Evolutionary conservation across 2,113 vertebrate genomes (phyloP).

Genomic region (Daboia siamensis): DNA sequence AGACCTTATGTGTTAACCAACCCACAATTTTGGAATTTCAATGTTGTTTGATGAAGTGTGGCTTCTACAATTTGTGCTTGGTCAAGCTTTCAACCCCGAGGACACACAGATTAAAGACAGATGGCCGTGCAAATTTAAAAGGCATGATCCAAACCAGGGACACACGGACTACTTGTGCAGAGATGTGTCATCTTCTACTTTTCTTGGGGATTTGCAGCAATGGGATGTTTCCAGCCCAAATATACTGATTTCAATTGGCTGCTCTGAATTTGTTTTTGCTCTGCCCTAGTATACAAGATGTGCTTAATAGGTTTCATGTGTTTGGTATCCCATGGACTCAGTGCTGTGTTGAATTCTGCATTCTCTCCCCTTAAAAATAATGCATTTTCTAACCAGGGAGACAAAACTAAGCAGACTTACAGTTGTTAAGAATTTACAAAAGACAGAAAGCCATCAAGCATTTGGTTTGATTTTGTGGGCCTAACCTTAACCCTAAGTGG

Average conservation of each 20-base stretch:
- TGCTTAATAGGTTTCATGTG: neutral
- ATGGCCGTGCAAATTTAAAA: neutral
- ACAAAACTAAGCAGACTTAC: neutral
- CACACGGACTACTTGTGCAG: neutral
- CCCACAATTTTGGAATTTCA: neutral
- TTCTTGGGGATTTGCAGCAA: neutral
- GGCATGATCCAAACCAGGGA: neutral
- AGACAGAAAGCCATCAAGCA: neutral
- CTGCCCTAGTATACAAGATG: neutral
- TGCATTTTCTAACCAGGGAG: neutral
- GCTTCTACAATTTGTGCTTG: neutral
- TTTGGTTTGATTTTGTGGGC: neutral
- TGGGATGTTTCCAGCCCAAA: neutral
- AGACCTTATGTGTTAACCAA: neutral
- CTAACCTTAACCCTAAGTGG: neutral
- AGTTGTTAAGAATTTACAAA: neutral
- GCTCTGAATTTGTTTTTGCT: neutral
- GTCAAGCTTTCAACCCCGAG: neutral
- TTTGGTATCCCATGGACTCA: neutral
- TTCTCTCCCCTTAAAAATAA: neutral
- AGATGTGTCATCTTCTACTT: neutral
- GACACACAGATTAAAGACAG: neutral
- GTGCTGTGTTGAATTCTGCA: neutral
- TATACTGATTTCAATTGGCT: neutral
- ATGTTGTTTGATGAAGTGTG: neutral